These are phyloP conservation scores for Pseudochromis fuscus DNA, from an alignment of 2,797 vertebrate genomes.

Conservation along the genomic window DNA sequence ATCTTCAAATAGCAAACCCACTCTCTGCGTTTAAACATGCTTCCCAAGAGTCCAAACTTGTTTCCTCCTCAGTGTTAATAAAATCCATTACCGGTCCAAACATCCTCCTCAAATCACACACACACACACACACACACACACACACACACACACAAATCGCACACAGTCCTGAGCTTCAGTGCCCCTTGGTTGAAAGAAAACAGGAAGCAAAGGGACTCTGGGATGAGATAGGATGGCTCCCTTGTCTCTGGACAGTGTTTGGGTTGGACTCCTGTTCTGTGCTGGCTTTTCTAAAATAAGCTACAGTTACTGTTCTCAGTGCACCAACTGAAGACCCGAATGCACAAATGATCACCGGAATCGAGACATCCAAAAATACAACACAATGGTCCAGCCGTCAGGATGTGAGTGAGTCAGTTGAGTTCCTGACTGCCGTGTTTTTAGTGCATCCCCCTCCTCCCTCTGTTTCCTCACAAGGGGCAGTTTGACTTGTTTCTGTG, in stretches of 20 bases:
- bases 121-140: conserved; percentile 36
- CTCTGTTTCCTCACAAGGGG: conserved; percentile 48
- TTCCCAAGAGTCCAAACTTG: conserved; percentile 66
- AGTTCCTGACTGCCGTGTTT: conserved; percentile 48
- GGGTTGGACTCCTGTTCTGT: conserved; percentile 51
- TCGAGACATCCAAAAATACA: conserved; percentile 36
- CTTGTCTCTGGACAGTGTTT: conserved; percentile 61
- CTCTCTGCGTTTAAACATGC: conserved; percentile 68
- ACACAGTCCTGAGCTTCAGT: conserved; percentile 42
- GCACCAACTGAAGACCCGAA: conserved; percentile 17
- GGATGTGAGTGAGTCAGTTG: conserved; percentile 33
- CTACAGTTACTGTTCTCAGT: conserved; percentile 20
- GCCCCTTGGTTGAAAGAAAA: conserved; percentile 57
- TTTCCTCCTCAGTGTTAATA: conserved; percentile 72
- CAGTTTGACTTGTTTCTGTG: conserved; percentile 54
- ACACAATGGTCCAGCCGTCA: conserved; percentile 29
- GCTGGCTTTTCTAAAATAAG: conserved; percentile 32
- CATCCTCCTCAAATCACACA: conserved; percentile 55
- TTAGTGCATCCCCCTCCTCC: conserved; percentile 9
- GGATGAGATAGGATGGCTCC: conserved; percentile 53
- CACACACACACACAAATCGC: conserved; percentile 33
- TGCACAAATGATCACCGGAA: conserved; percentile 35
- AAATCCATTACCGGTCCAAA: conserved; percentile 68
- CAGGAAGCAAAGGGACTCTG: conserved; percentile 62
- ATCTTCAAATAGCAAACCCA: conserved; percentile 66